Evolutionary conservation across 2,113 vertebrate species (phyloP), one percentile per base, ranked within the genome.

Genomic region (Trematocara stigmaticum): DNA sequence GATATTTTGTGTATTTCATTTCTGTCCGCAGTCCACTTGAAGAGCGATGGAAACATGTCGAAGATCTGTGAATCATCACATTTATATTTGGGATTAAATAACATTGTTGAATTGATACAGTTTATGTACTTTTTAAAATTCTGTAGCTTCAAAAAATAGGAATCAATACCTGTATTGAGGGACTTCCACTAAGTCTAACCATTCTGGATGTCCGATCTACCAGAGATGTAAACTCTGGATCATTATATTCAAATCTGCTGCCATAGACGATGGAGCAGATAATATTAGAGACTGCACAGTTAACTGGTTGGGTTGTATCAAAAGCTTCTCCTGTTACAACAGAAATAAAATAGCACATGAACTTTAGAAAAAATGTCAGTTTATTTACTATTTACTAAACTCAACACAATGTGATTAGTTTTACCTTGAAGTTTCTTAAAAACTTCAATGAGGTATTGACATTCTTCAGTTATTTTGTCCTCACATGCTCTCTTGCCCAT

Each of bases 201-300:
- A 55, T 0, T 26, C 10, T 26, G 53, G 20, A 3, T 55, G 53
- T 7, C 0, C 53, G 11, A 0, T 56, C 0, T 55, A 55, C 52
- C 52, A 55, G 10, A 23, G 0, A 0, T 1, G 0, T 55, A 23
- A 56, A 56, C 20, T 56, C 11, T 13, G 53, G 2, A 56, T 56
- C 53, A 56, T 56, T 7, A 56, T 26, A 56, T 56, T 56, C 53
- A 56, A 26, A 56, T 26, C 53, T 56, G 53, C 20, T 26, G 6
- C 53, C 53, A 56, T 56, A 56, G 23, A 29, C 0, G 3, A 20
- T 52, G 51, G 51, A 52, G 51, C 18, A 52, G 18, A 52, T 52
- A 10, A 52, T 52, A 6, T 53, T 53, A 20, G n/a, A 53, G 51
- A 53, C 51, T 11, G 51, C 51, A 20, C 51, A 53, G 51, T 53